A percentile compares a stretch with the other conserved stretches of the same genome.
phyloP scores from a whole-genome alignment of 2,797 vertebrate genomes.

The Poecilia gillii region DNA sequence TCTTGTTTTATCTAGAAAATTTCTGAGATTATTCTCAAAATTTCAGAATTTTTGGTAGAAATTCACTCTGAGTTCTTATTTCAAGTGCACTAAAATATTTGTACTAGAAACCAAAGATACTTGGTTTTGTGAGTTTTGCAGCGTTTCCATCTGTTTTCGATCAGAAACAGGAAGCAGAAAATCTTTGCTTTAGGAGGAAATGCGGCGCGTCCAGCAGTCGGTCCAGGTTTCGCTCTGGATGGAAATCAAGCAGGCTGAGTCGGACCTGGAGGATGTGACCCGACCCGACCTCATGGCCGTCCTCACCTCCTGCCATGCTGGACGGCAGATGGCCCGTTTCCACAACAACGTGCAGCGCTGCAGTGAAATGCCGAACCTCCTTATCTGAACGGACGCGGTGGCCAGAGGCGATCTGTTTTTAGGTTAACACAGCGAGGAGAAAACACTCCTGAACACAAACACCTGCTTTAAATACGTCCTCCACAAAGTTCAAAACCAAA shows the following conservation, averaged over 20 bases:
- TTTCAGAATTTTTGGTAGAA: no score
- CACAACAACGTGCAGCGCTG: neutral
- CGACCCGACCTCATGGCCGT: neutral
- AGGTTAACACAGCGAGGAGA: neutral
- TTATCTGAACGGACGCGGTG: neutral
- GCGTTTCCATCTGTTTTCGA: neutral
- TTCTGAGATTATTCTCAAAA: no score
- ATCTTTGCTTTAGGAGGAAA: neutral
- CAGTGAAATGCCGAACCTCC: neutral
- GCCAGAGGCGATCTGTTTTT: neutral
- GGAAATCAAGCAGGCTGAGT: neutral
- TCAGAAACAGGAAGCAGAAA: neutral
- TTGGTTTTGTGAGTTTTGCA: no score
- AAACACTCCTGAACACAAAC: neutral
- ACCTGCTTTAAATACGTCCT: neutral
- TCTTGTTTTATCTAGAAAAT: no score
- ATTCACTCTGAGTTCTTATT: no score
- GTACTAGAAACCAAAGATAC: no score
- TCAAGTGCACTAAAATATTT: no score
- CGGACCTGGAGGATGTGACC: neutral
- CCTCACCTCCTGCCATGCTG: slow-evolving; percentile 22
- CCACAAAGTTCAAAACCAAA: neutral
- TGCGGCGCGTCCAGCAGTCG: no score
- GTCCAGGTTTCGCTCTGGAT: neutral
- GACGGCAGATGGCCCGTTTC: slow-evolving; percentile 9